Base-by-base conservation (phyloP, 30 jellyfish, hydroid and myxozoan genomes). In the Thelohanellus kitauei region DNA sequence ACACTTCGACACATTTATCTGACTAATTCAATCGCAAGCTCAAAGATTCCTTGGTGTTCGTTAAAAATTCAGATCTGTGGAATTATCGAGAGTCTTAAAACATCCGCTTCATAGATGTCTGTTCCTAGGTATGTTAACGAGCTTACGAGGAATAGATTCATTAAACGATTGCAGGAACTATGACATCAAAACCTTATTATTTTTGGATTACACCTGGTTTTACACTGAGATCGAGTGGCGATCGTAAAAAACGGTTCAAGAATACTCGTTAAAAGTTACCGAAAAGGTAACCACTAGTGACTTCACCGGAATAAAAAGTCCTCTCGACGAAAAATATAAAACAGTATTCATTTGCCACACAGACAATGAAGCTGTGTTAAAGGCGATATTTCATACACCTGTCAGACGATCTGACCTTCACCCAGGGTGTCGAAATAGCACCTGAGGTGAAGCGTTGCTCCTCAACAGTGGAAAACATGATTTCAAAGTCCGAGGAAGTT, bases 211-310 rank as follows among this genome's bases (percentile, higher is more conserved):
- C 9, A 40, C 30, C 59, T 40, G 30, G 66, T 52, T 52, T 52
- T 52, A 58, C 58, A 38, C 42, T 16, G 13, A 22, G 13, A 22
- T 52, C 19, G 17, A 31, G 32, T 12, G 47, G 18, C 41, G 5
- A 22, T 58, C 58, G 2, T 56, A 47, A 4, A 58, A 52, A 41
- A 52, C 66, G 13, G 12, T 52, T 3, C 63, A 52, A 21, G 59
- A 40, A 17, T 21, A 27, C 3, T 35, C 60, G 2, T 47, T 48
- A 41, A 23, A 23, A 2, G 43, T 41, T 41, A 47, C 58, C 21
- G 58, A 52, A 30, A 58, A 52, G 22, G 66, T 58, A 30, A 48
- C 62, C 22, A 52, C 50, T 13, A 16, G 60, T 27, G 51, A 43
- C 17, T 52, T 52, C 33, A 4, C 66, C 10, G 25, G 58, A 22